Percentiles rank a stretch among this genome's conserved stretches.
Conservation (phyloP, 2,113 vertebrate genomes). For the Oriolus oriolus region DNA sequence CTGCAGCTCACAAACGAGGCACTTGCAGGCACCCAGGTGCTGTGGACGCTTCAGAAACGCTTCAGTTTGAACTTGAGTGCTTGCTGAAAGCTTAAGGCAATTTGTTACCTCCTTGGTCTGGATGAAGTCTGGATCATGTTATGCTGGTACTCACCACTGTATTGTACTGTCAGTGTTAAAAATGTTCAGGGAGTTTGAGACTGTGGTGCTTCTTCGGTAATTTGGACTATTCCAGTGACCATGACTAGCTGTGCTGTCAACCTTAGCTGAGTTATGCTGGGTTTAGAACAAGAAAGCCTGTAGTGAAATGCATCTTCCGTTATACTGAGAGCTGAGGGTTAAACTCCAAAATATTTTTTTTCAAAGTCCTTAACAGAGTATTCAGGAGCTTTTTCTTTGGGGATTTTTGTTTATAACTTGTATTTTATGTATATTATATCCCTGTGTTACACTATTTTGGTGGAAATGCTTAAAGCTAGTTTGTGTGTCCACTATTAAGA, state of each 20-base stretch:
- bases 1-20: rapidly evolving
- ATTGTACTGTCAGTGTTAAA: neutral
- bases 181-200: neutral
- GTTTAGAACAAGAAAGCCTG: neutral
- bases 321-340: neutral
- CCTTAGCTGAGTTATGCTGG: neutral
- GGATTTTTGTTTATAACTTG: neutral
- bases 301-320: neutral
- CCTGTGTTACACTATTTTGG: neutral
- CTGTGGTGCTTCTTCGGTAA: neutral
- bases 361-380: neutral
- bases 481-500: neutral
- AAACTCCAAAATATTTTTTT: neutral
- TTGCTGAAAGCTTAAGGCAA: neutral
- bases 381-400: neutral
- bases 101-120: neutral
- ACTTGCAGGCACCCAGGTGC: neutral
- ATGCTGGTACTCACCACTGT: neutral
- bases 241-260: neutral
- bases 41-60: neutral
- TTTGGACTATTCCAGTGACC: neutral
- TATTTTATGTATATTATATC: neutral
- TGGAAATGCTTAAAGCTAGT: neutral
- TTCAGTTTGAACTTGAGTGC: neutral
- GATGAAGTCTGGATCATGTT: neutral